Conservation (phyloP, 2,888 invertebrate species). For the Cantharis nigra region DNA sequence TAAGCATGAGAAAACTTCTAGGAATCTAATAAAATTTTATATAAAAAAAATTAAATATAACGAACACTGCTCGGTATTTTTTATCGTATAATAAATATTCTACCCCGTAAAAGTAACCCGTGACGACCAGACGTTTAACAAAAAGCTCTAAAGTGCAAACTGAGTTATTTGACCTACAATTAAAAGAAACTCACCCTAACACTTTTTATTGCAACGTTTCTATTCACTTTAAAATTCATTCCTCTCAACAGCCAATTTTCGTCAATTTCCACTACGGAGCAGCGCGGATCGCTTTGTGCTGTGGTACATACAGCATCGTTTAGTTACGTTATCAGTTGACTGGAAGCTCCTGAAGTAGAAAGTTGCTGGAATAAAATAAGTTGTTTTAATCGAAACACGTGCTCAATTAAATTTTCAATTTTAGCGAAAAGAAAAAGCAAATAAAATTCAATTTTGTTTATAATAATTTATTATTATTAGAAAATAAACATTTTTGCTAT, state of each 20-base stretch:
- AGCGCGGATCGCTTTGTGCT: slow-evolving; percentile 7
- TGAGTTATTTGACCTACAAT: neutral
- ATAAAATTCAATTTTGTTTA: neutral
- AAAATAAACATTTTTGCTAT: neutral
- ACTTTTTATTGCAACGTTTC: neutral
- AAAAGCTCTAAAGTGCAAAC: neutral
- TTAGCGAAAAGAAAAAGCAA: neutral
- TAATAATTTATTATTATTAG: neutral
- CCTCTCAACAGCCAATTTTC: slow-evolving; percentile 8
- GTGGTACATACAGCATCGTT: slow-evolving; percentile 12
- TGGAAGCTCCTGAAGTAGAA: slow-evolving; percentile 3
- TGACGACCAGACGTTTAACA: neutral
- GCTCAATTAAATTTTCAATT: neutral
- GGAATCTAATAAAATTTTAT: neutral
- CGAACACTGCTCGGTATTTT: neutral
- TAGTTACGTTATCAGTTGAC: slow-evolving; percentile 15
- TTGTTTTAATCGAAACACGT: neutral
- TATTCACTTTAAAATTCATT: neutral
- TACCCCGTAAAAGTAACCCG: neutral
- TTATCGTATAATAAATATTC: neutral
- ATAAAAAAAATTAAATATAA: neutral
- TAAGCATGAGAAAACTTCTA: neutral
- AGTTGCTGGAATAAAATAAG: neutral
- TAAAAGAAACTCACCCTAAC: neutral
- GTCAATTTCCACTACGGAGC: slow-evolving; percentile 19